Base-by-base conservation (phyloP, 2,797 vertebrate genomes). In the Centropyge bicolor region DNA sequence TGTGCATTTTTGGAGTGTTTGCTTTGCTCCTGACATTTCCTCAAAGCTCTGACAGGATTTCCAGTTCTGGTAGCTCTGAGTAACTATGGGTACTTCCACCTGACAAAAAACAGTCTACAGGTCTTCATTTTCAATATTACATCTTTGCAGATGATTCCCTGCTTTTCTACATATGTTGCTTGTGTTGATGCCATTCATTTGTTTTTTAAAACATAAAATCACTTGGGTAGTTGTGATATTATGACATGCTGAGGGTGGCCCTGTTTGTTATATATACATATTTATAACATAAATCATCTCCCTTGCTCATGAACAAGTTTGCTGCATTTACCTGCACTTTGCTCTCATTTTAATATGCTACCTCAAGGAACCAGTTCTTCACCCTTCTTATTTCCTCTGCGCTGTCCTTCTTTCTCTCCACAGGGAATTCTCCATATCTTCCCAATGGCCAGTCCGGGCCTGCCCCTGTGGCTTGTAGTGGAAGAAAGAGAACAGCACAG, bases 401-500 rank as follows among this genome's bases (percentile, higher is more conserved):
- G 7, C 3, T 41, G 6, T 46, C 24, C 11, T 40, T 31, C 62
- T 76, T 54, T 60, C 52, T 56, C 17, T 49, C 41, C 35, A 57
- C 13, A 5, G 27, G 31, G 13, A 46, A 66, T 61, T 41, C 22
- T 60, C 38, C 14, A 24, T 8, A 20, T 43, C 14, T 36, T 49
- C n/a, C 38, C 7, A 0, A n/a, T 43, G 22, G 38, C 54, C 31
- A 35, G 12, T 45, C 10, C 2, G 0, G 5, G 24, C 5, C 16
- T 31, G 49, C 55, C 43, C 65, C 61, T 63, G 67, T 72, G 64
- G 27, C 59, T 70, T 40, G 55, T 74, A 51, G 11, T 61, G 55
- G 43, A 40, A 68, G 36, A 83, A 60, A 70, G 16, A 78, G 40
- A 73, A 62, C 76, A 56, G 43, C 36, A 56, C 54, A 68, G 74